Conservation (phyloP, 2,113 vertebrate species). For the Coptodon bakossiorum region DNA sequence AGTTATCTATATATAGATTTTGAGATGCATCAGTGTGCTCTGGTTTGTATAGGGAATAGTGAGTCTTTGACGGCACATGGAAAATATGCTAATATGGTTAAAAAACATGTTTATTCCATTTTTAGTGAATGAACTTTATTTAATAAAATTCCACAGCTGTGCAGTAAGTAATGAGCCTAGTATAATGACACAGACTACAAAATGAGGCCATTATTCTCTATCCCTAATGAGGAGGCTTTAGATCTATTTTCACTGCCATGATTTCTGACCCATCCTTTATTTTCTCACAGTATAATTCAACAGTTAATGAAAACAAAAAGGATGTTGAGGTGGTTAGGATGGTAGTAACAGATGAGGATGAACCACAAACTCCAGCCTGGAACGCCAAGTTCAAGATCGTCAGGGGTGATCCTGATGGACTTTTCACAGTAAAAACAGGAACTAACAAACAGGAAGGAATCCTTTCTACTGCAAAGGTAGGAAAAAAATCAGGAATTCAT, state of each 20-base stretch:
- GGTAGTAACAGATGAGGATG: constrained; percentile 74
- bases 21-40: too few species aligned
- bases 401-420: constrained; percentile 53
- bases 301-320: constrained; percentile 72
- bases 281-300: constrained; percentile 65
- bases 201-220: accelerated
- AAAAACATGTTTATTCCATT: too few species aligned
- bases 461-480: constrained; percentile 80
- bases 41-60: too few species aligned
- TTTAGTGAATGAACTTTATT: too few species aligned
- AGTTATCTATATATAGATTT: too few species aligned
- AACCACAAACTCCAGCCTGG: constrained; percentile 73
- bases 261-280: not conserved
- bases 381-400: constrained; percentile 72
- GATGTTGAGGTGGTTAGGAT: constrained; percentile 54
- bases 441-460: constrained; percentile 74
- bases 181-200: not conserved
- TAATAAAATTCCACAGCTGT: not conserved
- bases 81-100: too few species aligned
- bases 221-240: accelerated
- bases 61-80: too few species aligned
- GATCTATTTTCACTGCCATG: not conserved
- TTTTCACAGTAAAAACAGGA: constrained; percentile 76
- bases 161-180: accelerated
- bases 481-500: not conserved